A percentile compares a stretch with the other conserved stretches of the same genome.
Evolutionary conservation across 2,113 vertebrate species (phyloP).

Genomic region (Bubalus kerabau): DNA sequence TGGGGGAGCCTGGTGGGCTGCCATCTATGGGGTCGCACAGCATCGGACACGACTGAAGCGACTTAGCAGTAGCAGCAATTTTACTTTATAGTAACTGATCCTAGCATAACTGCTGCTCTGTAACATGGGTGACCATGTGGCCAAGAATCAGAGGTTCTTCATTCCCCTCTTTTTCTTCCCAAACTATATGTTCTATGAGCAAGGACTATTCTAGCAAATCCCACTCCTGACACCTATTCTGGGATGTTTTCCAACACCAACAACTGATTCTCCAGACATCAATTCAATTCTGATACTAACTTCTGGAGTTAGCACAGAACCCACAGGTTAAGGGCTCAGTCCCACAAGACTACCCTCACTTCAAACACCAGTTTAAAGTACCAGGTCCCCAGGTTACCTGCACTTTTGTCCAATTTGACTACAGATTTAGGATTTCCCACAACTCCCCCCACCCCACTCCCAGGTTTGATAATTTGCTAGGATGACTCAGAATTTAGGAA

Average conservation of each 20-base stretch:
- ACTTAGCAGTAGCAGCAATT: neutral
- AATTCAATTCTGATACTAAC: neutral
- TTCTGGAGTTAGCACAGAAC: neutral
- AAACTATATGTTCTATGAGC: neutral
- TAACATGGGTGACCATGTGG: neutral
- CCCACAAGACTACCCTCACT: neutral
- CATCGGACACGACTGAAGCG: no score
- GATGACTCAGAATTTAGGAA: conserved; percentile 13
- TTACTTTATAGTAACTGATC: neutral
- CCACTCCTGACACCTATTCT: neutral
- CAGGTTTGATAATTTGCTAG: neutral
- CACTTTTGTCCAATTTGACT: neutral
- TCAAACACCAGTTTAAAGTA: neutral
- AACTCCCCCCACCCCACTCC: neutral
- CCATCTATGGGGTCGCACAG: no score
- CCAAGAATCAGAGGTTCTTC: neutral
- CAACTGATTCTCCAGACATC: neutral
- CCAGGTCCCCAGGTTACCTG: neutral
- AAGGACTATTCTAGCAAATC: neutral
- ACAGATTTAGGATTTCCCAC: neutral
- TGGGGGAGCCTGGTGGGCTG: no score
- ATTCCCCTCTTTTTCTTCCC: neutral
- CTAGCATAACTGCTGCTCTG: neutral
- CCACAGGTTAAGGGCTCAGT: neutral
- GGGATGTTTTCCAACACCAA: neutral